A percentile compares a stretch with the other conserved stretches of the same genome.
Conservation (phyloP, 1,140 invertebrate species). For the Drosophila lacertosa region DNA sequence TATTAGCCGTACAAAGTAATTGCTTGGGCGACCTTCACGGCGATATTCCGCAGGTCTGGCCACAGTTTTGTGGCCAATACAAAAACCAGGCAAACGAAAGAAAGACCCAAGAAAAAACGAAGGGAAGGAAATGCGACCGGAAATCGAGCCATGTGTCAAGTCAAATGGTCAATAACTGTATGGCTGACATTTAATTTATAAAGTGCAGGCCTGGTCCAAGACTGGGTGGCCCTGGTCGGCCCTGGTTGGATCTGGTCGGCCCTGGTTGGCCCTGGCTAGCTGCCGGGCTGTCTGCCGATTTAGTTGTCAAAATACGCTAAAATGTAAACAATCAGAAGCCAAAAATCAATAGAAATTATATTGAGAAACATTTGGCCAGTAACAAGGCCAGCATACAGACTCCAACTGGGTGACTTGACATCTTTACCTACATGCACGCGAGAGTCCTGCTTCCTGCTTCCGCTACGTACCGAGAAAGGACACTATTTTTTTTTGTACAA, state of each 20-base stretch:
- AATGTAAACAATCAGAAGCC: slow-evolving; percentile 66
- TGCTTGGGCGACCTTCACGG: slow-evolving; percentile 69
- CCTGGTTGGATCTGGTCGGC: slow-evolving; percentile 44
- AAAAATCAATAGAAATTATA: slow-evolving; percentile 61
- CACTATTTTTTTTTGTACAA: slow-evolving; percentile 48
- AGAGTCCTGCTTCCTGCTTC: slow-evolving; percentile 65
- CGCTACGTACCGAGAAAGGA: slow-evolving; percentile 31
- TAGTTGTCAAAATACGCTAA: slow-evolving; percentile 78
- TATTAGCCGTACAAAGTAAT: slow-evolving; percentile 57
- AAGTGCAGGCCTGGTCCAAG: slow-evolving; percentile 40
- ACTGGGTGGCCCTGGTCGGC: slow-evolving; percentile 35
- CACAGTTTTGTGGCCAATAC: slow-evolving; percentile 67
- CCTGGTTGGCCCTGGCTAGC: slow-evolving; percentile 18
- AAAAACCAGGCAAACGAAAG: neutral
- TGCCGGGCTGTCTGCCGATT: slow-evolving; percentile 56
- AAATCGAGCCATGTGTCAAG: slow-evolving; percentile 75
- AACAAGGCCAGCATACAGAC: slow-evolving; percentile 54
- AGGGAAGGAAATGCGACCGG: slow-evolving; percentile 60
- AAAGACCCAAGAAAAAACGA: slow-evolving; percentile 17
- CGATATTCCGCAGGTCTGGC: slow-evolving; percentile 48
- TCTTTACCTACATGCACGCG: slow-evolving; percentile 68
- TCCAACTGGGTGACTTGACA: slow-evolving; percentile 64
- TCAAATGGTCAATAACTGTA: slow-evolving; percentile 55
- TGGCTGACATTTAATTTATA: slow-evolving; percentile 75
- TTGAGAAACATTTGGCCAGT: slow-evolving; percentile 40